These are phyloP conservation scores for Mallotus villosus DNA, from an alignment of 2,797 vertebrate genomes.

Conservation along the genomic window DNA sequence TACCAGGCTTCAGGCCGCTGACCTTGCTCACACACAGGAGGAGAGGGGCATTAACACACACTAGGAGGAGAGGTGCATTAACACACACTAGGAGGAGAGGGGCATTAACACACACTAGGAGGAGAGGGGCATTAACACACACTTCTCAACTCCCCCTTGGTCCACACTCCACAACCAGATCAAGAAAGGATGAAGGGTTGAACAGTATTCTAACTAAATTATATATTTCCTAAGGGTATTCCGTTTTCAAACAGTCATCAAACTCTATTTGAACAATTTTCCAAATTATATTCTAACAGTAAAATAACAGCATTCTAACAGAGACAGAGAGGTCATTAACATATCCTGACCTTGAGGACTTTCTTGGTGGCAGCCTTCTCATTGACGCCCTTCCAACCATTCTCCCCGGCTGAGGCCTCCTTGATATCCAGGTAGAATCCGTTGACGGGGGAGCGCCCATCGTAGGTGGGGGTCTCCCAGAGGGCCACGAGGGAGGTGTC, in stretches of 20 bases:
- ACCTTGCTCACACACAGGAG: conserved; percentile 71
- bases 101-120: background rate
- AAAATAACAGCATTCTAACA: no score
- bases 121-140: no score
- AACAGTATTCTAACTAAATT: no score
- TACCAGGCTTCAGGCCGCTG: conserved; percentile 77
- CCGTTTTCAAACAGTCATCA: no score
- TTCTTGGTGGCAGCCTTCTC: conserved; percentile 78
- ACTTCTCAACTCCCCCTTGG: background rate
- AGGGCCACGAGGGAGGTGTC: conserved; percentile 87
- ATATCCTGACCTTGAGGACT: conserved; percentile 83
- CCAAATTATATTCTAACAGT: no score
- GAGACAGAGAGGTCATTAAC: background rate
- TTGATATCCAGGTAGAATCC: conserved; percentile 94
- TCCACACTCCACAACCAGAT: background rate
- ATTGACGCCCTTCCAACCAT: conserved; percentile 86
- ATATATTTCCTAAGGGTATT: no score
- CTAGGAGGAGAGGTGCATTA: no score
- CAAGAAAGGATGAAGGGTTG: no score
- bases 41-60: background rate
- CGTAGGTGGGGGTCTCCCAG: conserved; percentile 88
- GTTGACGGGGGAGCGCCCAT: conserved; percentile 83
- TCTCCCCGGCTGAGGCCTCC: conserved; percentile 76
- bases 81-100: conserved; percentile 13
- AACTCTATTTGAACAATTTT: no score